Base-by-base conservation (phyloP, 1,140 invertebrate species). In the Gryon sp. region DNA sequence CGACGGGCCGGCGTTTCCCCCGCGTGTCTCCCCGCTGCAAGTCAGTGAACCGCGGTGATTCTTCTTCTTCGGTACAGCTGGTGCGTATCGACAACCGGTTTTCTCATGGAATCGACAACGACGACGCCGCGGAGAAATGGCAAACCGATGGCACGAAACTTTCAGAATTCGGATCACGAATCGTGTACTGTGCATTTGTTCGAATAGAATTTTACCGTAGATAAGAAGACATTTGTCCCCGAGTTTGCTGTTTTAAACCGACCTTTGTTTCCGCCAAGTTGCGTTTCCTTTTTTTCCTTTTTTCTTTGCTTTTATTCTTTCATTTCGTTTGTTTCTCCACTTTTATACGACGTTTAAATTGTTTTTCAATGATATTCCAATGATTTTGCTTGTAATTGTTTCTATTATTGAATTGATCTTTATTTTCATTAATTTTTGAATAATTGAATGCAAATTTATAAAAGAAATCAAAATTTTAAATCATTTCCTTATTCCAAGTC, bases 1-100 rank as follows among this genome's bases (percentile, higher is more conserved):
- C 57, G 66, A 68, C 55, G 38, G 24, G 57, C 46, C 40, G n/a
- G n/a, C n/a, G n/a, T n/a, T n/a, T n/a, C n/a, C n/a, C n/a, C n/a
- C n/a, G n/a, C n/a, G n/a, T n/a, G n/a, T n/a, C n/a, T n/a, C n/a
- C n/a, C n/a, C n/a, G n/a, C n/a, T n/a, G n/a, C 68, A 38, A 78
- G 76, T 78, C 76, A 73, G 76, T 78, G 76, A 73, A 78, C 68
- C 76, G 63, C 59, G 57, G 57, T 73, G 76, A 78, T 78, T 78
- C 76, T 78, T 69, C 66, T 69, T 65, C 43, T 38, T n/a, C n/a
- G n/a, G 45, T 73, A 72, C 76, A 78, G 63, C 68, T 73, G 68
- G 76, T 69, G 76, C 68, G 76, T 73, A 78, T 78, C 63, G 76
- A 65, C 76, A 78, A 78, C 69, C 69, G 76, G 76, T 73, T 78